Conservation (phyloP, 2,797 vertebrate genomes). For the Crypturellus tataupa region DNA sequence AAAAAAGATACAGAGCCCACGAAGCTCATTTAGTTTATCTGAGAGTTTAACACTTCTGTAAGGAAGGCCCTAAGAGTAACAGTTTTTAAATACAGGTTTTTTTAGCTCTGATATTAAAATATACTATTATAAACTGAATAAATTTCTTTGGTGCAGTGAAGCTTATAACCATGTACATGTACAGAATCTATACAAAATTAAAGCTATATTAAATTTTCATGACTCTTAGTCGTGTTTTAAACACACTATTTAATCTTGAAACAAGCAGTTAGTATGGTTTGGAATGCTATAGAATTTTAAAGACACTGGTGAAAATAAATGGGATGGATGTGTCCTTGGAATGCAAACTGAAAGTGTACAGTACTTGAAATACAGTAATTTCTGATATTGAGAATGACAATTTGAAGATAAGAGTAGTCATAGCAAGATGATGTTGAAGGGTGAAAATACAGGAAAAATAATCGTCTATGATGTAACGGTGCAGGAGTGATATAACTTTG, state of each 20-base stretch:
- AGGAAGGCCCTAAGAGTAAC: not conserved
- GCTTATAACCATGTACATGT: not conserved
- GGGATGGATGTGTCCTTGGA: not conserved
- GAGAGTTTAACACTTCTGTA: not conserved
- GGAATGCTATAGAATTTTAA: constrained; percentile 26
- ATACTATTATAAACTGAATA: not conserved
- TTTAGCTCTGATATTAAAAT: constrained; percentile 1
- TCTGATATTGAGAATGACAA: constrained; percentile 16
- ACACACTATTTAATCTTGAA: constrained; percentile 49
- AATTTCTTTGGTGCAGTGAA: not conserved
- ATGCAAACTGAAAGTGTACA: constrained; percentile 12
- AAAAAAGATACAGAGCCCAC: not conserved
- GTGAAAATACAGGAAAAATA: not conserved
- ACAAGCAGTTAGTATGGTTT: not conserved
- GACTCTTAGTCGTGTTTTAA: constrained; percentile 47
- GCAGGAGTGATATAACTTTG: not conserved
- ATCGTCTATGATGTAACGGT: not conserved
- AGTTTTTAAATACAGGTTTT: constrained; percentile 12
- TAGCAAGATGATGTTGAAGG: not conserved
- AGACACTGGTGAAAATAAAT: not conserved
- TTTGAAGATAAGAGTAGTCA: constrained; percentile 28
- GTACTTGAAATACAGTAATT: constrained; percentile 52
- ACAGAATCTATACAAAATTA: constrained; percentile 55
- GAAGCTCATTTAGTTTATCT: not conserved
- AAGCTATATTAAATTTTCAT: constrained; percentile 41